phyloP scores from a whole-genome alignment of 2,888 invertebrate genomes.

The Oscheius myriophilus region DNA sequence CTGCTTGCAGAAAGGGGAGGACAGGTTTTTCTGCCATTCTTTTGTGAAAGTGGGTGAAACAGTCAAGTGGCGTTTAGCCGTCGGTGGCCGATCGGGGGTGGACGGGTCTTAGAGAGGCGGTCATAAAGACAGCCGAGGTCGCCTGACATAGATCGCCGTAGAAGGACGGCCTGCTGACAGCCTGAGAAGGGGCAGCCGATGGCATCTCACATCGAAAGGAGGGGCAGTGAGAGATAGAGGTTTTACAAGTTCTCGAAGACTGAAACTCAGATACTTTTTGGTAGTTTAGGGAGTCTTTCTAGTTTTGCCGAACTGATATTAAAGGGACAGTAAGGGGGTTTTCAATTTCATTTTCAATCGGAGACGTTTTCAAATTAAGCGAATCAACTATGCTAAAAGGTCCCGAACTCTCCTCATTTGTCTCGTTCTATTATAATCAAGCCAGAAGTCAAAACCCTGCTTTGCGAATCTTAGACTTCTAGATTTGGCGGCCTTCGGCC shows the following conservation, averaged over 20 bases:
- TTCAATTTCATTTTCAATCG: neutral
- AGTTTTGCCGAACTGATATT: no score
- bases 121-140: constrained; percentile 28
- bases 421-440: no score
- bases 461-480: no score
- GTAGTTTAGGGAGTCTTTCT: no score
- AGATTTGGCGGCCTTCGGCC: no score
- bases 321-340: neutral
- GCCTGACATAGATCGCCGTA: constrained; percentile 30
- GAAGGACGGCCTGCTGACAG: constrained; percentile 14
- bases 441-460: no score
- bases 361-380: neutral
- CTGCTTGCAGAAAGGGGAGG: no score
- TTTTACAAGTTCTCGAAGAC: neutral
- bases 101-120: constrained; percentile 28
- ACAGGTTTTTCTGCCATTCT: no score
- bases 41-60: constrained; percentile 4
- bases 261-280: no score
- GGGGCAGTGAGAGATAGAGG: neutral
- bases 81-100: constrained; percentile 11
- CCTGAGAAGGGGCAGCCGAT: constrained; percentile 12
- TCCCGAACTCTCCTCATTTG: no score
- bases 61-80: constrained; percentile 28
- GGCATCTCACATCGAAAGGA: neutral
- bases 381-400: no score